A percentile compares a stretch with the other conserved stretches of the same genome.
Conservation (phyloP, 2,797 vertebrate species). For the Avahi laniger region DNA sequence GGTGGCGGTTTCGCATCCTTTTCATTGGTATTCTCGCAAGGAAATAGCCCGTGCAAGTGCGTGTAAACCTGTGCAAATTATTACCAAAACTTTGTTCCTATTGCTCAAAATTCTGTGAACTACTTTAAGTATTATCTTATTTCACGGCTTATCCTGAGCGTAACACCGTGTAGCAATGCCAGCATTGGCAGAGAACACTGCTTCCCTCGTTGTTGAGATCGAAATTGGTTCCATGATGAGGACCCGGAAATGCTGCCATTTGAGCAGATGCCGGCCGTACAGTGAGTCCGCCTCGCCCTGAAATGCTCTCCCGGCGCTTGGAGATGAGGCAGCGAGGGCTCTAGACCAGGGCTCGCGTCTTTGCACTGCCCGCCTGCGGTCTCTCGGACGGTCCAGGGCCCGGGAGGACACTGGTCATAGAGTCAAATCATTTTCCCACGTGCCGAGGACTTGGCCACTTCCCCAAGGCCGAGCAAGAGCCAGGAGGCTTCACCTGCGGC, state of each 20-base stretch:
- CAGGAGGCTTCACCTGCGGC: neutral
- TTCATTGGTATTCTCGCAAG: neutral
- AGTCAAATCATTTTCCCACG: too few species aligned
- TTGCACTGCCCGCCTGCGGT: neutral
- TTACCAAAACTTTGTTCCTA: neutral
- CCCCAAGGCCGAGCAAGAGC: neutral
- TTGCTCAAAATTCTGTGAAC: neutral
- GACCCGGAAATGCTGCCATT: neutral
- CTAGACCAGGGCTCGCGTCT: neutral
- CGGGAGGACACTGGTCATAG: neutral
- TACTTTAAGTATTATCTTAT: neutral
- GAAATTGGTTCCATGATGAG: neutral
- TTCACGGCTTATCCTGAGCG: neutral
- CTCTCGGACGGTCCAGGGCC: neutral
- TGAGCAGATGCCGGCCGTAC: neutral
- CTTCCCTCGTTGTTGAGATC: neutral
- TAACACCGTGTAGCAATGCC: neutral
- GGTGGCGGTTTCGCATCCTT: neutral
- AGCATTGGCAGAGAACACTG: neutral
- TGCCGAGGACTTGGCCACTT: neutral
- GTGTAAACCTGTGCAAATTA: neutral
- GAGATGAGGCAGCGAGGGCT: neutral
- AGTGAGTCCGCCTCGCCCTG: neutral
- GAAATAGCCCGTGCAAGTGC: neutral
- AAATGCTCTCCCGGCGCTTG: neutral